A percentile compares a stretch with the other conserved stretches of the same genome.
These are phyloP conservation scores for Rhabdomys pumilio DNA, from an alignment of 2,797 vertebrate species.

Conservation along the genomic window DNA sequence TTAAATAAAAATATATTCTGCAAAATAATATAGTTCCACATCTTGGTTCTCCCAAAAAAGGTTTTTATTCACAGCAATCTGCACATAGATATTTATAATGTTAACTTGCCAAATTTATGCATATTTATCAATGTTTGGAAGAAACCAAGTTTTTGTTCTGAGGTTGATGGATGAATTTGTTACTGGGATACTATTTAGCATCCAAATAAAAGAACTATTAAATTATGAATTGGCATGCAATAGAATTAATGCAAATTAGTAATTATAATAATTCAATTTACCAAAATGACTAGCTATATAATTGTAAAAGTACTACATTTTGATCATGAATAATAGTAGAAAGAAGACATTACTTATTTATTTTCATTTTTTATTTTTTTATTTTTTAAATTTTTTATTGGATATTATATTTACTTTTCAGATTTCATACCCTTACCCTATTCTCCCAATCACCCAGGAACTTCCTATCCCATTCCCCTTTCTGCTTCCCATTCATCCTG, in stretches of 20 bases:
- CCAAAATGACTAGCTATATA: not conserved
- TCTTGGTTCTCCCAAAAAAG: not conserved
- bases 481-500: no score
- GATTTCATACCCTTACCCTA: no score
- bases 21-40: not conserved
- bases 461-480: no score
- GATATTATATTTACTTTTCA: no score
- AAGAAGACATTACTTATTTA: not conserved
- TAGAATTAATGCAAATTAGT: not conserved
- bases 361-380: no score
- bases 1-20: not conserved
- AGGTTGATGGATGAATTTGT: not conserved
- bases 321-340: not conserved
- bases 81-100: not conserved
- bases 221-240: not conserved
- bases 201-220: not conserved
- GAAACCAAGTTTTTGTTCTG: not conserved
- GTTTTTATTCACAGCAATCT: not conserved
- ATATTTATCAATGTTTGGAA: not conserved
- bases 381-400: no score
- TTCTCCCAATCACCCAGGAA: no score
- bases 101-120: not conserved
- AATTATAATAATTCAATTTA: not conserved
- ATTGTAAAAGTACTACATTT: not conserved
- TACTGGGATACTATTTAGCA: not conserved